These are phyloP conservation scores for Pristiophorus japonicus DNA, from an alignment of 2,113 vertebrate species.

Conservation along the genomic window DNA sequence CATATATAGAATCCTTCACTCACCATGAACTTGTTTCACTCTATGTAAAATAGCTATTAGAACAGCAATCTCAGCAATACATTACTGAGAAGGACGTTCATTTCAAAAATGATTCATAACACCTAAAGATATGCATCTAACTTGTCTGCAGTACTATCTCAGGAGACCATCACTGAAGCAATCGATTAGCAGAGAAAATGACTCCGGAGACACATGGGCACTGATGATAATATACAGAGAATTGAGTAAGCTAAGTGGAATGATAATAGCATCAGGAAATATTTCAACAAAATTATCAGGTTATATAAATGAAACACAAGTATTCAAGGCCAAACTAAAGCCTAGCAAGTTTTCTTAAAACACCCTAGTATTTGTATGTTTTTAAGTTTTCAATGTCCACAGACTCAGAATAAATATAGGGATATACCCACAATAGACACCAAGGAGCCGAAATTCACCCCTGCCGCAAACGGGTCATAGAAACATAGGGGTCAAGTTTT, in stretches of 20 bases:
- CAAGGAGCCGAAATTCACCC: too few species aligned
- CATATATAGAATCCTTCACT: not conserved
- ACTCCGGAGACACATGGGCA: too few species aligned
- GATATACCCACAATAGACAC: not conserved
- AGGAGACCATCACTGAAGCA: not conserved
- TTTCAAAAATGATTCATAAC: conserved; percentile 17
- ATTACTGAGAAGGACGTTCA: not conserved
- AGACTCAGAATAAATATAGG: not conserved
- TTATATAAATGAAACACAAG: not conserved
- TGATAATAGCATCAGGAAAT: not conserved
- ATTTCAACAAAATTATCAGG: not conserved
- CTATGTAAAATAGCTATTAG: not conserved
- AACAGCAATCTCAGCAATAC: not conserved
- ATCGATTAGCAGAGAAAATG: not conserved
- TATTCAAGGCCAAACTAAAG: not conserved
- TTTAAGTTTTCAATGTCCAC: not conserved
- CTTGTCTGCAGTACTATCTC: not conserved
- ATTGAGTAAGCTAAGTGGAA: not conserved
- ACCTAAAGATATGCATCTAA: not conserved
- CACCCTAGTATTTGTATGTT: not conserved
- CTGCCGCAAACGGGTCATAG: too few species aligned
- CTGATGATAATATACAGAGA: not conserved
- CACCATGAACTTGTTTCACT: not conserved
- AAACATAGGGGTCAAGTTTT: too few species aligned
- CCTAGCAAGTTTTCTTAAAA: not conserved